A percentile compares a stretch with the other conserved stretches of the same genome.
Evolutionary conservation across 2,888 invertebrate species (phyloP).

Genomic region (Ptycholaimellus sp.): DNA sequence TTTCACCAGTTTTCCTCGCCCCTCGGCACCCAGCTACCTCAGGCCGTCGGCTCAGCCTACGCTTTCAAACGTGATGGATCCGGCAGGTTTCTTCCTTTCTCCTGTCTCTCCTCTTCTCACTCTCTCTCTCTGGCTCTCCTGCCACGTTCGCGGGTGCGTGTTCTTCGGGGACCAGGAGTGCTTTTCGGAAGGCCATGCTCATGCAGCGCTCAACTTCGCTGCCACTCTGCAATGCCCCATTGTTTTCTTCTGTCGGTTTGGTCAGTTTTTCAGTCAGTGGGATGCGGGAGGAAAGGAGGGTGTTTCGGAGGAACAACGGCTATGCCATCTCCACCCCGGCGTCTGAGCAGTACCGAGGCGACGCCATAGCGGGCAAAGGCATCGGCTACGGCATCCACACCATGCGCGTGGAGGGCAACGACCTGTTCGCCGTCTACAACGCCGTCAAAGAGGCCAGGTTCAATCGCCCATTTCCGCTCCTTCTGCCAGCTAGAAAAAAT

Average conservation of each 20-base stretch:
- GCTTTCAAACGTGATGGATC: constrained; percentile 53
- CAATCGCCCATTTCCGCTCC: constrained; percentile 7
- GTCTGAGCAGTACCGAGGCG: constrained; percentile 74
- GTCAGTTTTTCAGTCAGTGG: neutral
- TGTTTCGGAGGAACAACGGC: constrained; percentile 76
- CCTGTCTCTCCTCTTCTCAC: no score
- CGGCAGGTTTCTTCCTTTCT: no score
- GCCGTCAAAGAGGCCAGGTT: constrained; percentile 54
- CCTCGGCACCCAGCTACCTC: constrained; percentile 82
- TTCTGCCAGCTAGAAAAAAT: neutral
- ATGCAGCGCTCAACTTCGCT: constrained; percentile 93
- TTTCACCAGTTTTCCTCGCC: constrained; percentile 80
- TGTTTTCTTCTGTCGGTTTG: constrained; percentile 51
- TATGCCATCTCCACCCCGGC: constrained; percentile 93
- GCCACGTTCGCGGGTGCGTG: constrained; percentile 11
- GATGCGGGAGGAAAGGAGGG: no score
- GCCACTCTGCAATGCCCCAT: constrained; percentile 79
- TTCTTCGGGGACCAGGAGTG: constrained; percentile 55
- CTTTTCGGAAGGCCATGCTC: constrained; percentile 91
- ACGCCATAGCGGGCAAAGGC: constrained; percentile 64
- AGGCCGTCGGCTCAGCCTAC: constrained; percentile 87
- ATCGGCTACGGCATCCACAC: constrained; percentile 59
- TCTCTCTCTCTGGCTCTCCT: no score
- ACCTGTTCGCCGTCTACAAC: constrained; percentile 74
- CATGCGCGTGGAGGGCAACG: constrained; percentile 86